Percentiles rank a stretch among this genome's conserved stretches.
phyloP scores from a whole-genome alignment of 2,888 invertebrate species.

The Sphinx pinastri region DNA sequence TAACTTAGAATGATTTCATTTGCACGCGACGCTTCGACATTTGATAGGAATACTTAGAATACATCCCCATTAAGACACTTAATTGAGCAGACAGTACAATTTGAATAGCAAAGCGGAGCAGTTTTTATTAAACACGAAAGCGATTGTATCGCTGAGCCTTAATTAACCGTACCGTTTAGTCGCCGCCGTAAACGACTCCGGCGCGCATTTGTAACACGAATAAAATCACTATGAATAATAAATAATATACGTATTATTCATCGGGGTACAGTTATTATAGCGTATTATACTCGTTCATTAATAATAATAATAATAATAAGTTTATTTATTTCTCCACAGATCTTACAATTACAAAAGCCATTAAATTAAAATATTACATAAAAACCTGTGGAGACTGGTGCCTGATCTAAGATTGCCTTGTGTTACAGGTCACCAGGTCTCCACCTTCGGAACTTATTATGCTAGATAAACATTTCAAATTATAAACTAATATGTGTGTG shows the following conservation, averaged over 20 bases:
- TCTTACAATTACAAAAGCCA: too few species aligned
- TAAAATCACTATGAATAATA: slow-evolving; percentile 58
- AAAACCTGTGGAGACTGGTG: too few species aligned
- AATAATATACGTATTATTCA: slow-evolving; percentile 48
- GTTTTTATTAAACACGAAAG: slow-evolving; percentile 74
- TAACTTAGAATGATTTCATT: slow-evolving; percentile 48
- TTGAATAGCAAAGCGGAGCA: slow-evolving; percentile 74
- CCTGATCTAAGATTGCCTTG: too few species aligned
- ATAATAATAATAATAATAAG: too few species aligned
- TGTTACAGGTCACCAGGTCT: too few species aligned
- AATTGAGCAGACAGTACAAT: slow-evolving; percentile 66
- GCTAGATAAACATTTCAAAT: too few species aligned
- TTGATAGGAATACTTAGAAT: slow-evolving; percentile 34
- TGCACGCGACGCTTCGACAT: slow-evolving; percentile 39
- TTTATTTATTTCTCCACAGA: too few species aligned
- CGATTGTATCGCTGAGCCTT: slow-evolving; percentile 65
- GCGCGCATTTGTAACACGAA: slow-evolving; percentile 50
- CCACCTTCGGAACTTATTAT: too few species aligned
- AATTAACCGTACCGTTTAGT: slow-evolving; percentile 78
- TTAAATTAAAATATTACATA: too few species aligned
- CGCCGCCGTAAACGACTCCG: slow-evolving; percentile 62
- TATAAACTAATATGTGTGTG: too few species aligned
- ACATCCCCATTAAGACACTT: slow-evolving; percentile 52
- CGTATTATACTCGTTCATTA: slow-evolving; percentile 49
- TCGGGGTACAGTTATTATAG: slow-evolving; percentile 43